Evolutionary conservation across 64 coral and sea anemone species (phyloP), one percentile per base, ranked within the genome.

Genomic region (Montipora cactus): DNA sequence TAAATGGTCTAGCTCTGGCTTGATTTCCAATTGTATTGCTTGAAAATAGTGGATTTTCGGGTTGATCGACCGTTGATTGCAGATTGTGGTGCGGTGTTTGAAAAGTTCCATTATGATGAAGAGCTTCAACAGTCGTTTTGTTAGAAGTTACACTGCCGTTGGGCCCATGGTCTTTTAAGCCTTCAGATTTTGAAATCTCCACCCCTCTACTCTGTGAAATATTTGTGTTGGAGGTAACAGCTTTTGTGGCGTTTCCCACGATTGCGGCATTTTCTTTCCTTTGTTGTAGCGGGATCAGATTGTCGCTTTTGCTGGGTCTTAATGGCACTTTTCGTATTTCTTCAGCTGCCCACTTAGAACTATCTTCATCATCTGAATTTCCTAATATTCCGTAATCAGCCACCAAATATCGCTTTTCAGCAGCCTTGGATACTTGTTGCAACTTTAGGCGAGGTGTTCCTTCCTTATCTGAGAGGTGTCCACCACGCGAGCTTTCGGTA

Each of bases 311-410:
- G 76, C 46, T 78, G 12, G 47, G 8, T 49, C 66, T 86, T 13
- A 15, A 10, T 23, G 82, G 62, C 23, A 48, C 45, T 22, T 71
- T 86, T 49, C 45, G 68, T 68, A 86, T 86, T 48, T 86, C 64
- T 19, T 18, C 5, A 50, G 47, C 46, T 72, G 82, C 92, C 92
- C 92, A 93, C 28, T 81, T 88, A 79, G 61, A 84, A 21, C 92
- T 93, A 47, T 93, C 92, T 87, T 93, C 92, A 53, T 88, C 85
- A 48, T 93, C 92, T 14, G 92, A 88, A 71, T 67, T 81, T 16
- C 92, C 92, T 78, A 93, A 72, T 16, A 93, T 89, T 77, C 87
- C 87, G 23, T 89, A 77, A 72, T 86, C 46, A 86, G 44, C 66
- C 9, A 23, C 7, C 66, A 71, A 12, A 20, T 85, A 66, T 18